Percentiles rank a stretch among this genome's conserved stretches.
Evolutionary conservation across 2,113 vertebrate species (phyloP).

Genomic region (Eclectus roratus): DNA sequence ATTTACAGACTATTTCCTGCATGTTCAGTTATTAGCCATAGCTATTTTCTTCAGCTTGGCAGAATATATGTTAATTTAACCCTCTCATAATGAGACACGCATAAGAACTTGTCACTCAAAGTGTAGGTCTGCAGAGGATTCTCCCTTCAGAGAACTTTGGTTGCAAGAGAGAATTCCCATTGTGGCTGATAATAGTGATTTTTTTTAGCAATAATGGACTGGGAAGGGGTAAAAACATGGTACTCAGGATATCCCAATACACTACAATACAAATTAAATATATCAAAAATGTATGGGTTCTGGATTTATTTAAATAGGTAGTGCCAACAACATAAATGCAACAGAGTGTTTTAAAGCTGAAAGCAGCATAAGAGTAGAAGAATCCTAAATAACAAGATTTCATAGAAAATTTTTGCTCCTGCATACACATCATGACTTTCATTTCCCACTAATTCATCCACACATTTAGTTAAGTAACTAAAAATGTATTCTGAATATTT

Average conservation of each 20-base stretch:
- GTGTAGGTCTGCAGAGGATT: conserved; percentile 67
- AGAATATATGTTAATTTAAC: conserved; percentile 77
- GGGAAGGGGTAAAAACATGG: conserved; percentile 40
- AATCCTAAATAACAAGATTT: conserved; percentile 52
- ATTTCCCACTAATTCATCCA: conserved; percentile 70
- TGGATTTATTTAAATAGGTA: conserved; percentile 42
- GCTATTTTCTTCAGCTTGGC: conserved; percentile 65
- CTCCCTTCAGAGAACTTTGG: conserved; percentile 70
- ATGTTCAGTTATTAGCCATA: conserved; percentile 66
- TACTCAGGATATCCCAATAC: conserved; percentile 39
- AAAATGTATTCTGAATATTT: conserved; percentile 81
- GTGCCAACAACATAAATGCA: background rate
- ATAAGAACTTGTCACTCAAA: conserved; percentile 78
- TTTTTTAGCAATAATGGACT: conserved; percentile 59
- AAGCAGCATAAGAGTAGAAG: background rate
- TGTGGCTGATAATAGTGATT: conserved; percentile 66
- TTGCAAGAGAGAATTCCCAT: conserved; percentile 65
- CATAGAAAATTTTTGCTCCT: conserved; percentile 46
- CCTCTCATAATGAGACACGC: conserved; percentile 58
- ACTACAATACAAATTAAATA: conserved; percentile 55
- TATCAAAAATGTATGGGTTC: conserved; percentile 56
- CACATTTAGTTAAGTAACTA: conserved; percentile 77
- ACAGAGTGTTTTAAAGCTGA: background rate
- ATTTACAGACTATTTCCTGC: conserved; percentile 68
- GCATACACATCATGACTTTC: conserved; percentile 43